Base-by-base conservation (phyloP, 2,113 vertebrate species). In the Xyliphius kryptos region DNA sequence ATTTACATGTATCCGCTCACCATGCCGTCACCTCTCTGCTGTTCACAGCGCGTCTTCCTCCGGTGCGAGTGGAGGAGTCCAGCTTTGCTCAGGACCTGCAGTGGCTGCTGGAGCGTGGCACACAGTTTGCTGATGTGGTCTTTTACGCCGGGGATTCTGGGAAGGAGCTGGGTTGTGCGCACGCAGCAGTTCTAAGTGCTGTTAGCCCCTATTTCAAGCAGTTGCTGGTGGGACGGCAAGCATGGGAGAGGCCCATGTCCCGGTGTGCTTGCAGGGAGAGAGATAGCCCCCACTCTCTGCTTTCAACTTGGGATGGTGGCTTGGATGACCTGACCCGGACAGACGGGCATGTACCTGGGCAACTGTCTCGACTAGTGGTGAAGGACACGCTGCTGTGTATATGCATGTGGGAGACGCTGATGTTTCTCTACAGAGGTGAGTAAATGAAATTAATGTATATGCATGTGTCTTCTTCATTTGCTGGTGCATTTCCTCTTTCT, bases 351-450 rank as follows among this genome's bases (percentile, higher is more conserved):
- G 40, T 76, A 62, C 68, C 79, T 0, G 86, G 85, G 63, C 85
- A 83, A 0, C 90, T 92, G 0, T 78, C 90, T 38, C 89, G 87
- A 12, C 91, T 97, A 58, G 76, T 92, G 40, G 93, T 98, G 69
- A 97, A 95, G 84, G 94, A 98, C 43, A 76, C 78, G 0, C 54
- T 87, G 69, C 88, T 98, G 80, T 94, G 88, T 62, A 85, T 86
- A 22, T 97, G 93, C 76, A 79, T 96, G 56, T 88, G 89, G 43
- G 91, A 96, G 79, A 88, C 92, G 36, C 90, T 98, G 54, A 92
- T 86, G 88, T 98, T 98, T 81, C 91, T 98, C 68, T 98, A 98
- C 71, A 89, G 93, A 95, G 95, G 95, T 98, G 89, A 53, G 41
- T 17, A 17, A 40, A n/a, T n/a, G n/a, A n/a, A n/a, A n/a, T n/a